phyloP scores from a whole-genome alignment of 2,113 vertebrate genomes.

The Rana temporaria region DNA sequence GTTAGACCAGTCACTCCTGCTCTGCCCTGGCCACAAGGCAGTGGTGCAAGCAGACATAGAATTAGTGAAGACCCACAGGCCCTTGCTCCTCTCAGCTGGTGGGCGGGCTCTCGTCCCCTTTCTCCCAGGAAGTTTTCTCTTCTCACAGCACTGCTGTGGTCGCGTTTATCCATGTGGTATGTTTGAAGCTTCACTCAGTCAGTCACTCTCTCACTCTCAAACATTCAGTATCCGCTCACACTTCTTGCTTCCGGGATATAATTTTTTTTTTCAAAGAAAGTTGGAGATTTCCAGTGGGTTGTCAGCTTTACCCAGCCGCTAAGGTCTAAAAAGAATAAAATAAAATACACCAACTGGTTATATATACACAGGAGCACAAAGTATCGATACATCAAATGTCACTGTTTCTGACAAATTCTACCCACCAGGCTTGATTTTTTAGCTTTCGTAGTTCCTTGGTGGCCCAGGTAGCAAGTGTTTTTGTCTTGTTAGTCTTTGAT shows the following conservation, averaged over 20 bases:
- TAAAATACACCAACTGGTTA: neutral
- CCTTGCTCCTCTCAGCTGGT: slow-evolving; percentile 65
- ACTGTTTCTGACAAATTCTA: neutral
- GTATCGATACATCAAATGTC: neutral
- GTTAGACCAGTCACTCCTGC: slow-evolving; percentile 62
- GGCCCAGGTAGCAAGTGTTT: slow-evolving; percentile 96
- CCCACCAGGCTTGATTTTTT: slow-evolving; percentile 97
- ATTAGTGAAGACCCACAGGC: slow-evolving; percentile 64
- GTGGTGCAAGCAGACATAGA: slow-evolving; percentile 68
- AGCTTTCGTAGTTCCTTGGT: slow-evolving; percentile 98
- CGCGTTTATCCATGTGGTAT: slow-evolving; percentile 85
- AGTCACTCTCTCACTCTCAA: slow-evolving; percentile 88
- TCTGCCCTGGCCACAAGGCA: slow-evolving; percentile 62
- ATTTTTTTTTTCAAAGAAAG: slow-evolving; percentile 77
- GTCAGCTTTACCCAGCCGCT: slow-evolving; percentile 80
- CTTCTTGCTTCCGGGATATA: slow-evolving; percentile 82
- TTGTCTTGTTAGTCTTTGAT: slow-evolving; percentile 96
- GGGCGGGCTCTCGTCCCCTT: slow-evolving; percentile 68
- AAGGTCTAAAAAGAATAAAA: slow-evolving; percentile 73
- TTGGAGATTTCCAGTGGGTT: slow-evolving; percentile 92
- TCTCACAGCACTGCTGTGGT: slow-evolving; percentile 73
- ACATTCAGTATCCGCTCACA: slow-evolving; percentile 87
- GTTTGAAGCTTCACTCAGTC: slow-evolving; percentile 87
- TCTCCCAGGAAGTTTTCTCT: slow-evolving; percentile 70
- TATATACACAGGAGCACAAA: too few relatives aligned